Conservation (phyloP, 2,797 vertebrate genomes). For the Aplochiton taeniatus region DNA sequence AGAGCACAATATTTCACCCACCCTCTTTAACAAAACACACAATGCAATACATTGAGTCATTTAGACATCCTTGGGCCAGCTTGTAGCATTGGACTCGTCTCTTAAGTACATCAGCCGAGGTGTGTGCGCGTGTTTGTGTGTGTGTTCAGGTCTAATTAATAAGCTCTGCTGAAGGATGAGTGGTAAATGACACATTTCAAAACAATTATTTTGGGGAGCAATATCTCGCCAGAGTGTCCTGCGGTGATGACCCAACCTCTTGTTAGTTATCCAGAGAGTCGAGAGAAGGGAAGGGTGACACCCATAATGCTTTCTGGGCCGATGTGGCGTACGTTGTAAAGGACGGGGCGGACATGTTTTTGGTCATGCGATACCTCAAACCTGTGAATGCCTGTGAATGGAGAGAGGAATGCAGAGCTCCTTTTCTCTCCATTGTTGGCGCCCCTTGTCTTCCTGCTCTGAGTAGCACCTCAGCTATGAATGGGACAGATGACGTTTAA, state of each 20-base stretch:
- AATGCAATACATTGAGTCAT: constrained; percentile 13
- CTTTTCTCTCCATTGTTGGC: constrained; percentile 43
- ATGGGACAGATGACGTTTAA: constrained; percentile 36
- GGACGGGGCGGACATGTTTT: constrained; percentile 1
- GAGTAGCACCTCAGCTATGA: constrained; percentile 33
- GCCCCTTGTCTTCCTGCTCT: constrained; percentile 21
- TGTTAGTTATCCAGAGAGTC: no score
- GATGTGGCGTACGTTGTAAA: constrained; percentile 4
- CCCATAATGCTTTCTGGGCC: background rate
- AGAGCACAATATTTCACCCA: constrained; percentile 11
- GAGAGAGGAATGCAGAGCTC: constrained; percentile 53
- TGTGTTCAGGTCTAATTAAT: no score
- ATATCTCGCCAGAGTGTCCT: no score
- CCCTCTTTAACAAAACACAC: constrained; percentile 13
- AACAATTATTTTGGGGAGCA: no score
- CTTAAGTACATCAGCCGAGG: no score
- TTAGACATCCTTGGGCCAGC: constrained; percentile 13
- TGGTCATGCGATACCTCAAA: constrained; percentile 46
- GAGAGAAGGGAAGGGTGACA: no score
- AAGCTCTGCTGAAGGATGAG: no score
- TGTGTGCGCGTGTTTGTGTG: no score
- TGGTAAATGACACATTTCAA: no score
- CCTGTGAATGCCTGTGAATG: constrained; percentile 51
- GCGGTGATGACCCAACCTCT: no score
- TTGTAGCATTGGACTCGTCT: no score